Percentiles rank a stretch among this genome's conserved stretches.
These are phyloP conservation scores for Tryphoninae sp. DNA, from an alignment of 2,888 invertebrate species.

Conservation along the genomic window DNA sequence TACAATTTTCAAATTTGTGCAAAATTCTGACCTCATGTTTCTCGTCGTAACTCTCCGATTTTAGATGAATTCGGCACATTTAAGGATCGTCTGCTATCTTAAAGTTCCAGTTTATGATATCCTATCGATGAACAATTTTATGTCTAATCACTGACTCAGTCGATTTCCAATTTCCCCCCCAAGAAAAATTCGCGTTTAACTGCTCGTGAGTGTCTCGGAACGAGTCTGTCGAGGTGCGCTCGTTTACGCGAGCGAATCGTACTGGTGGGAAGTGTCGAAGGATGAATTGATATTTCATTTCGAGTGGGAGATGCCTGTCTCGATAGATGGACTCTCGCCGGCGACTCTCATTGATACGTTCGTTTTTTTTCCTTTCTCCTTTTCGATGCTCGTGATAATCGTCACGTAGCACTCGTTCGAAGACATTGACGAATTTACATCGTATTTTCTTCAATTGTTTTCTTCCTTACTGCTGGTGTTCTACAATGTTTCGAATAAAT, in stretches of 20 bases:
- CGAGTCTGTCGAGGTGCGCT: slow-evolving; percentile 26
- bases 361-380: slow-evolving; percentile 20
- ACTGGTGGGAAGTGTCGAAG: slow-evolving; percentile 45
- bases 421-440: background rate
- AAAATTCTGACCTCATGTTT: slow-evolving; percentile 51
- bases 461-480: background rate
- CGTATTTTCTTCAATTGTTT: background rate
- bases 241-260: slow-evolving; percentile 44
- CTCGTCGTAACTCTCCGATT: slow-evolving; percentile 23
- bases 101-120: too few species aligned
- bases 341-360: slow-evolving; percentile 44
- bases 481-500: background rate
- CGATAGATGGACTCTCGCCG: slow-evolving; percentile 38
- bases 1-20: too few species aligned
- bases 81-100: background rate
- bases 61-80: slow-evolving; percentile 54
- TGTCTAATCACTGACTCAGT: background rate
- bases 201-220: background rate
- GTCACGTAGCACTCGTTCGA: slow-evolving; percentile 46
- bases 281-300: slow-evolving; percentile 51
- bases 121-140: background rate
- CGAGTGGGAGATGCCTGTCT: slow-evolving; percentile 47
- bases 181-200: background rate
- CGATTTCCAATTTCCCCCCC: background rate
- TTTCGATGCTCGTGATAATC: slow-evolving; percentile 48